Percentiles rank a stretch among this genome's conserved stretches.
Evolutionary conservation across 2,113 vertebrate species (phyloP).

Genomic region (Paedocypris sp.): DNA sequence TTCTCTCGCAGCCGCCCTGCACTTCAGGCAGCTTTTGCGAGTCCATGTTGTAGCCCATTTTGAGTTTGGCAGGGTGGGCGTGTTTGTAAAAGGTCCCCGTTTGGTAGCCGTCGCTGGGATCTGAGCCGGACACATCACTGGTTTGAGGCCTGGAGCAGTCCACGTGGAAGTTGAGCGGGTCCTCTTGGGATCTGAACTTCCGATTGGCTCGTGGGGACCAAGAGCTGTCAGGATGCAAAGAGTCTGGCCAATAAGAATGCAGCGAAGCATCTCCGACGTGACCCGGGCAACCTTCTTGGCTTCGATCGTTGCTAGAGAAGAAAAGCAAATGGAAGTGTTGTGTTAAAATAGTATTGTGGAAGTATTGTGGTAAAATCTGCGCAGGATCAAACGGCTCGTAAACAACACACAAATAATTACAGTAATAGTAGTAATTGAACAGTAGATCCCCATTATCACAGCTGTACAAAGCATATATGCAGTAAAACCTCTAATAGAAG

Average conservation of each 20-base stretch:
- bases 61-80: slow-evolving; percentile 40
- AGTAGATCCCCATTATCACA: too few relatives aligned
- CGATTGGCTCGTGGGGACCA: slow-evolving; percentile 49
- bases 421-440: too few relatives aligned
- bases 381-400: too few relatives aligned
- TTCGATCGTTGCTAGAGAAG: slow-evolving; percentile 27
- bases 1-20: slow-evolving; percentile 49
- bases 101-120: slow-evolving; percentile 30
- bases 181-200: slow-evolving; percentile 46
- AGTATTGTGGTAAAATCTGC: too few relatives aligned
- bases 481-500: too few relatives aligned
- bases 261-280: slow-evolving; percentile 46
- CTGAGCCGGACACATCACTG: slow-evolving; percentile 26
- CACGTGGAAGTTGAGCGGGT: slow-evolving; percentile 43
- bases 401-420: too few relatives aligned
- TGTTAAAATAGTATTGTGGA: too few relatives aligned
- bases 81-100: slow-evolving; percentile 46
- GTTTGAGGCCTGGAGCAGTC: slow-evolving; percentile 41
- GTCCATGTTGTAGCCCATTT: slow-evolving; percentile 33
- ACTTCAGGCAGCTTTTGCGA: slow-evolving; percentile 48
- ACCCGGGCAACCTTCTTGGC: slow-evolving; percentile 20
- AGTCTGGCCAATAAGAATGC: slow-evolving; percentile 35
- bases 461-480: too few relatives aligned
- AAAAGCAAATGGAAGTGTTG: too few relatives aligned
- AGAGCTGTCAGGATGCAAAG: slow-evolving; percentile 42